Evolutionary conservation across 1,140 invertebrate genomes (phyloP).

Genomic region (Drosophila trapezifrons): DNA sequence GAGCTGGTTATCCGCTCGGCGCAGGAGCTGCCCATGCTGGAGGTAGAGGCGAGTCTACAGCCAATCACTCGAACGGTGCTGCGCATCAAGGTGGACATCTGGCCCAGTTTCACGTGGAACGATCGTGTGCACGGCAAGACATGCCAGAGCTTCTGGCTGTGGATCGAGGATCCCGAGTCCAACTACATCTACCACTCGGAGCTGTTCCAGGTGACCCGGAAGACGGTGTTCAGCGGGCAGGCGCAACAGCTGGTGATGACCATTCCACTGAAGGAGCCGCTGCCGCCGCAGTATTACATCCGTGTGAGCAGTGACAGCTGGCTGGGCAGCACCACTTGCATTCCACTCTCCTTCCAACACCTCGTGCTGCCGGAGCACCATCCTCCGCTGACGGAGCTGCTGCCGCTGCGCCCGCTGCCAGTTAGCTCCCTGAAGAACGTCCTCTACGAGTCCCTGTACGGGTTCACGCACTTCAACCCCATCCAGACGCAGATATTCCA

Average conservation of each 20-base stretch:
- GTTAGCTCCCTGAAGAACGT: conserved; percentile 92
- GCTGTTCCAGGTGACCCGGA: conserved; percentile 93
- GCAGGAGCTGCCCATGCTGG: conserved; percentile 92
- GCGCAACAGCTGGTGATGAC: conserved; percentile 96
- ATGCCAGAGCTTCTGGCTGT: conserved; percentile 97
- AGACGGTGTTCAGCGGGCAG: conserved; percentile 90
- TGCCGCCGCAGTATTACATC: conserved; percentile 96
- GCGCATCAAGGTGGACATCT: conserved; percentile 92
- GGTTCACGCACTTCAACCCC: conserved; percentile 98
- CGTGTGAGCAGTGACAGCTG: conserved; percentile 95
- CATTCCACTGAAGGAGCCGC: conserved; percentile 96
- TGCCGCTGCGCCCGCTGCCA: conserved; percentile 96
- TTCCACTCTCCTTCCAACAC: conserved; percentile 93
- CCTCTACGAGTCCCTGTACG: conserved; percentile 92
- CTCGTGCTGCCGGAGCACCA: conserved; percentile 96
- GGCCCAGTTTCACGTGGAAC: conserved; percentile 95
- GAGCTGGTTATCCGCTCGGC: conserved; percentile 92
- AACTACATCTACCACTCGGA: conserved; percentile 99
- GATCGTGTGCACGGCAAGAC: conserved; percentile 94
- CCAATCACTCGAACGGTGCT: conserved; percentile 98
- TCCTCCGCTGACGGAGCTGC: conserved; percentile 96
- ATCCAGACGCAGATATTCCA: conserved; percentile 99
- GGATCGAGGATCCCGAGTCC: conserved; percentile 97
- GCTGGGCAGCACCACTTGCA: conserved; percentile 91
- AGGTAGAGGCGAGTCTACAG: conserved; percentile 93